Base-by-base conservation (phyloP, 64 coral and sea anemone species). In the Pachyseris speciosa region DNA sequence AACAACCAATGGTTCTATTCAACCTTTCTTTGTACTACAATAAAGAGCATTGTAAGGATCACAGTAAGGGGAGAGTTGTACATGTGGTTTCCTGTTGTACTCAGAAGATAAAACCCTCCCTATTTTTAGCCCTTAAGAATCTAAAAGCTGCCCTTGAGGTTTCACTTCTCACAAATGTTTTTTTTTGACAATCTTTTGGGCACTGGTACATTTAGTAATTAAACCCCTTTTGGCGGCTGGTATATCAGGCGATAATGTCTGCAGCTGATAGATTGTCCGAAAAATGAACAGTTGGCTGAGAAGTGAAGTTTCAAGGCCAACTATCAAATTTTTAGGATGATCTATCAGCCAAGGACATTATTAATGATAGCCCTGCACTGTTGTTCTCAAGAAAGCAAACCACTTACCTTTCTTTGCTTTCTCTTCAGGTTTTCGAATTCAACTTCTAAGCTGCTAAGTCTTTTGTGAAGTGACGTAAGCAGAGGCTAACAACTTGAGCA, bases 401-500 rank as follows among this genome's bases (percentile, higher is more conserved):
- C 58, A 61, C 58, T 61, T 25, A 61, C 72, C 72, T 75, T 75
- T 75, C 12, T 75, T 50, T 75, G 41, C 41, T 50, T 75, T 28
- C 41, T 75, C 43, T 47, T 75, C 22, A 75, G 72, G 45, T 75
- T 75, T 75, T 47, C 72, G 48, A 75, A 50, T 49, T 75, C 72
- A 75, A 41, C 72, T 30, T 75, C 72, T 29, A 75, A 25, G 72
- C 43, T 75, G 41, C 41, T 22, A 75, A 75, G 39, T 48, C 72
- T 45, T 10, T 75, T 75, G 26, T 75, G 24, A 75, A 29, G 72
- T 48, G 72, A 75, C 72, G 28, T 75, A 13, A 75, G 72, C 72
- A 49, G 72, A 75, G 72, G 40, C 72, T 75, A 41, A 75, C 72
- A 75, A 48, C 72, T 30, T 75, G 72, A 49, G 72, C 72, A 75